Percentiles rank a stretch among this genome's conserved stretches.
These are phyloP conservation scores for Limnephilus rhombicus DNA, from an alignment of 2,888 invertebrate genomes.

Conservation along the genomic window DNA sequence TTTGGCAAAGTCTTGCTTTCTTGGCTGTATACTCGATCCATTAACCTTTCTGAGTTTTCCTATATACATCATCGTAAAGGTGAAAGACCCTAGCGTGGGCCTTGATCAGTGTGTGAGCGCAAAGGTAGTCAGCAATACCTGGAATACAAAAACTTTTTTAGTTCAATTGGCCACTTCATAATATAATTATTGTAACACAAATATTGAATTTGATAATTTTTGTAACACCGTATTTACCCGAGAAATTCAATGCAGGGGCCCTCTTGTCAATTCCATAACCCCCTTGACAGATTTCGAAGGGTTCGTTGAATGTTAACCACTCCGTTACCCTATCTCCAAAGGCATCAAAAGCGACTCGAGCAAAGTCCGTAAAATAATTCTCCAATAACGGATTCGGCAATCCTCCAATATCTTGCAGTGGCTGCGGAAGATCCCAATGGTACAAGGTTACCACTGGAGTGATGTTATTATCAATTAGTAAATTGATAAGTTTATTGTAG, in stretches of 20 bases:
- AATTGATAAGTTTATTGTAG: slow-evolving; percentile 82
- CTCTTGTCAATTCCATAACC: slow-evolving; percentile 69
- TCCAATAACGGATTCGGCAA: slow-evolving; percentile 78
- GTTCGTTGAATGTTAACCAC: slow-evolving; percentile 84
- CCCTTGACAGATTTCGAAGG: slow-evolving; percentile 70
- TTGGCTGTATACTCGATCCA: not conserved
- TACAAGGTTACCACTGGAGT: slow-evolving; percentile 78
- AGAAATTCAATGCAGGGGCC: slow-evolving; percentile 71
- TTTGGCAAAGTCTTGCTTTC: not conserved
- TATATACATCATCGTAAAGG: slow-evolving; percentile 77
- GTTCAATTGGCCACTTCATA: too few species aligned
- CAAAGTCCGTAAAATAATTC: slow-evolving; percentile 76
- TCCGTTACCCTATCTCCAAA: slow-evolving; percentile 76
- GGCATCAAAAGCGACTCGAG: slow-evolving; percentile 73
- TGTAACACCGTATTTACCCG: not conserved
- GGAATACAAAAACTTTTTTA: not conserved
- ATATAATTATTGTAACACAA: too few species aligned
- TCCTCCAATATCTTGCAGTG: slow-evolving; percentile 76
- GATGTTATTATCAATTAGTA: slow-evolving; percentile 72
- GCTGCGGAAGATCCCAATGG: slow-evolving; percentile 78
- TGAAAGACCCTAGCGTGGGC: slow-evolving; percentile 83
- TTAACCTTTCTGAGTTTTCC: slow-evolving; percentile 68
- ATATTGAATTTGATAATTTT: not conserved
- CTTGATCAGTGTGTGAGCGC: slow-evolving; percentile 80
- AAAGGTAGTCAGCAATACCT: slow-evolving; percentile 80